Evolutionary conservation across 2,888 invertebrate genomes (phyloP).

Genomic region (Tinea trinotella): DNA sequence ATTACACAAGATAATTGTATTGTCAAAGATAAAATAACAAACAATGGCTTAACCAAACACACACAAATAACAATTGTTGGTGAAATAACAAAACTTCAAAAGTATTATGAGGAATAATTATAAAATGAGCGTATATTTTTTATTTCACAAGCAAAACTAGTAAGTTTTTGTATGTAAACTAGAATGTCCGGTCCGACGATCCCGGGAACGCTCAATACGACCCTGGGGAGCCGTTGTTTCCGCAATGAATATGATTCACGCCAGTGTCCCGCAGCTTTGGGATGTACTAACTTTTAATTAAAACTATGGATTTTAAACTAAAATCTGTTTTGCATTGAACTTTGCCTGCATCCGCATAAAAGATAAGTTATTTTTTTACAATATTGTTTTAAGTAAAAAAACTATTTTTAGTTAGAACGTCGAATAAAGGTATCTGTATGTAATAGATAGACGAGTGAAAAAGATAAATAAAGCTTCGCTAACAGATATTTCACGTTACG

Average conservation of each 20-base stretch:
- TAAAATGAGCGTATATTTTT: background rate
- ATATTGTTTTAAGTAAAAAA: too few species aligned
- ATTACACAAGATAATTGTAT: background rate
- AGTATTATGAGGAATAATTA: too few species aligned
- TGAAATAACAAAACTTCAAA: too few species aligned
- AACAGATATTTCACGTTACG: too few species aligned
- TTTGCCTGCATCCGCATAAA: background rate
- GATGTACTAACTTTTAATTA: constrained; percentile 50
- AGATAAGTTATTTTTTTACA: background rate
- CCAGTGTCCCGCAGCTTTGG: constrained; percentile 18
- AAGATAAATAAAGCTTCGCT: too few species aligned
- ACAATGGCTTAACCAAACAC: background rate
- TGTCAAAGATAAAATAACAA: background rate
- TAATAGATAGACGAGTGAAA: too few species aligned
- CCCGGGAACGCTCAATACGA: constrained; percentile 9
- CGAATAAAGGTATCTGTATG: too few species aligned
- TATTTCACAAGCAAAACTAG: background rate
- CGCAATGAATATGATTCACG: constrained; percentile 47
- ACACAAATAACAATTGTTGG: background rate
- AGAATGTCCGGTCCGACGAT: constrained; percentile 5
- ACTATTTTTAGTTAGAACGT: too few species aligned
- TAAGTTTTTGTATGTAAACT: constrained; percentile 11
- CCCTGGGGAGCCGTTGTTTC: constrained; percentile 37
- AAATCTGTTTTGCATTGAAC: constrained; percentile 14
- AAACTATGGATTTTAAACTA: constrained; percentile 35